Evolutionary conservation across 2,113 vertebrate genomes (phyloP).

Genomic region (Setophaga coronata): DNA sequence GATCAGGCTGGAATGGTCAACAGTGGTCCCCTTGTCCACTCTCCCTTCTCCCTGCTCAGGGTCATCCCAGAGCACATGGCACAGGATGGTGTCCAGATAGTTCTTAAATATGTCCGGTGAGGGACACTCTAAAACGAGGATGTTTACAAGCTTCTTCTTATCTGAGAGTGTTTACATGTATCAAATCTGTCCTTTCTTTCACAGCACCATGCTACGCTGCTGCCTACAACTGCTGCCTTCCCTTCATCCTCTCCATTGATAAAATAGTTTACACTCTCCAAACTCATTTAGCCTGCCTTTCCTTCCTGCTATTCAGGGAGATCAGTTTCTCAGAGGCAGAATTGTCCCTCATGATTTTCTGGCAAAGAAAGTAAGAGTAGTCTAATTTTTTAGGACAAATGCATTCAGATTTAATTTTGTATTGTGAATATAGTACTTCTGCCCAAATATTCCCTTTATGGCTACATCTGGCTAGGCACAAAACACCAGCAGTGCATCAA

Average conservation of each 20-base stretch:
- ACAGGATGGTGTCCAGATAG: neutral
- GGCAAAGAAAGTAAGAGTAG: neutral
- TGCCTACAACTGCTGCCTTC: neutral
- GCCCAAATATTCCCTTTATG: neutral
- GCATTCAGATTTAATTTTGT: slow-evolving; percentile 9
- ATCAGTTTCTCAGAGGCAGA: neutral
- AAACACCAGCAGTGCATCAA: neutral
- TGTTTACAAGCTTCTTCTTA: neutral
- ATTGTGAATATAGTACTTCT: neutral
- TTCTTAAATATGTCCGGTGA: neutral
- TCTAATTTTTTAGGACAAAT: slow-evolving; percentile 4
- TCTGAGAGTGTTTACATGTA: neutral
- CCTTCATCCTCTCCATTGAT: neutral
- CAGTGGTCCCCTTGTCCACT: neutral
- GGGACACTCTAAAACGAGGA: neutral
- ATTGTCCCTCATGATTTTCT: neutral
- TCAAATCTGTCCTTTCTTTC: neutral
- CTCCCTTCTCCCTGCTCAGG: neutral
- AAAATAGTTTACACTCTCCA: neutral
- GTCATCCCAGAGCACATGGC: neutral
- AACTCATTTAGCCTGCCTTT: neutral
- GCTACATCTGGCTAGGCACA: neutral
- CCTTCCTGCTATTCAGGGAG: neutral
- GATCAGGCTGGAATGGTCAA: neutral
- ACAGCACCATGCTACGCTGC: neutral